phyloP scores from a whole-genome alignment of 1,140 invertebrate genomes.

The Brachionus paranguensis region DNA sequence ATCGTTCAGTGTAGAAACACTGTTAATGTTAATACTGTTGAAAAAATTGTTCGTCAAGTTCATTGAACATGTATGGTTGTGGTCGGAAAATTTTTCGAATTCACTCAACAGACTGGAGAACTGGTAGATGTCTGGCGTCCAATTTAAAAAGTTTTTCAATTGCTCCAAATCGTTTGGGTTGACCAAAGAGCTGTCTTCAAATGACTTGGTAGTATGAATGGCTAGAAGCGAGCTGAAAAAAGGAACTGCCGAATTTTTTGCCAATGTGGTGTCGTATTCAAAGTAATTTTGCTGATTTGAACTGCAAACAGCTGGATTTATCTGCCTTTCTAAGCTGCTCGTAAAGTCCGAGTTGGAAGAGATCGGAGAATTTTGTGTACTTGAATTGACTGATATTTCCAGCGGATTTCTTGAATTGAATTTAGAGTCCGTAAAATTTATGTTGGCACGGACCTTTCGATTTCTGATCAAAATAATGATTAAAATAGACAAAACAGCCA shows the following conservation, averaged over 20 bases:
- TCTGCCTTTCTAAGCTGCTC: background rate
- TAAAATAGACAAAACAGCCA: background rate
- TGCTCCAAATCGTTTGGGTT: background rate
- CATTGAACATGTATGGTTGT: background rate
- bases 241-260: background rate
- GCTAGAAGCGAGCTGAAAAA: background rate
- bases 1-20: background rate
- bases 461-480: background rate
- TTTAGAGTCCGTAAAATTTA: background rate
- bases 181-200: background rate
- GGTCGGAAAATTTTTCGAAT: conserved; percentile 12
- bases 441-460: background rate
- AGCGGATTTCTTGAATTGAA: conserved; percentile 16
- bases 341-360: background rate
- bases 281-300: background rate
- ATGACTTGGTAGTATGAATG: background rate
- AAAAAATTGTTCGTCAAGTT: background rate
- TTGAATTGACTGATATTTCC: conserved; percentile 19
- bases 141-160: background rate
- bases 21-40: background rate
- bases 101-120: background rate
- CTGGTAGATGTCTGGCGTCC: background rate
- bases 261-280: background rate
- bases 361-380: background rate
- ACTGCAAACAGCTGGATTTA: background rate